Conservation (phyloP, 2,797 vertebrate genomes). For the Dromococcyx pavoninus region DNA sequence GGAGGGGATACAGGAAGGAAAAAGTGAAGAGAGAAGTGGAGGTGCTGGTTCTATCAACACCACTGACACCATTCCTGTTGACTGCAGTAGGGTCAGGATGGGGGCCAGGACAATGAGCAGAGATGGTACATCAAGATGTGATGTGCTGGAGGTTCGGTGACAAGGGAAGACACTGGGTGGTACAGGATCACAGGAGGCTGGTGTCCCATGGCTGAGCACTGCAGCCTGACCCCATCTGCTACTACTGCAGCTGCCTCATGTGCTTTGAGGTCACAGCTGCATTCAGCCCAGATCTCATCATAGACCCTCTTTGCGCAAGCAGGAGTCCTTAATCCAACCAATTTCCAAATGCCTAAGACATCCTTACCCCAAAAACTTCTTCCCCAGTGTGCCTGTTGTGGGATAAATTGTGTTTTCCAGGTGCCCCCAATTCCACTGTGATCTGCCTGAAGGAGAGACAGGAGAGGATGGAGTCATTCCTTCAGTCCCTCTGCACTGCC, state of each 20-base stretch:
- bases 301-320: not conserved
- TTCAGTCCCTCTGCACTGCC: not conserved
- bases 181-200: not conserved
- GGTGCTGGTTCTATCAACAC: not conserved
- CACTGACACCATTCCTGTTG: not conserved
- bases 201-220: not conserved
- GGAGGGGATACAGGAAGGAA: not conserved
- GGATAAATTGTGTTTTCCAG: not conserved
- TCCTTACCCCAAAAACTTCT: fast-evolving
- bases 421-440: not conserved
- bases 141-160: not conserved
- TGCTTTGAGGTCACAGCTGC: not conserved
- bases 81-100: not conserved
- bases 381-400: not conserved
- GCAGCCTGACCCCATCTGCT: not conserved
- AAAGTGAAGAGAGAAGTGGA: not conserved
- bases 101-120: not conserved
- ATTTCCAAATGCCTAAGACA: not conserved
- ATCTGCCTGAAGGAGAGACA: not conserved
- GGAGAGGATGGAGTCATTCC: not conserved
- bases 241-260: not conserved
- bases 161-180: fast-evolving
- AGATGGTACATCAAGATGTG: not conserved
- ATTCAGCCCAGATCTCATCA: not conserved
- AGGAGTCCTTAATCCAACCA: not conserved